A percentile compares a stretch with the other conserved stretches of the same genome.
These are phyloP conservation scores for Aphelocoma californica DNA, from an alignment of 2,797 vertebrate genomes.

Conservation along the genomic window DNA sequence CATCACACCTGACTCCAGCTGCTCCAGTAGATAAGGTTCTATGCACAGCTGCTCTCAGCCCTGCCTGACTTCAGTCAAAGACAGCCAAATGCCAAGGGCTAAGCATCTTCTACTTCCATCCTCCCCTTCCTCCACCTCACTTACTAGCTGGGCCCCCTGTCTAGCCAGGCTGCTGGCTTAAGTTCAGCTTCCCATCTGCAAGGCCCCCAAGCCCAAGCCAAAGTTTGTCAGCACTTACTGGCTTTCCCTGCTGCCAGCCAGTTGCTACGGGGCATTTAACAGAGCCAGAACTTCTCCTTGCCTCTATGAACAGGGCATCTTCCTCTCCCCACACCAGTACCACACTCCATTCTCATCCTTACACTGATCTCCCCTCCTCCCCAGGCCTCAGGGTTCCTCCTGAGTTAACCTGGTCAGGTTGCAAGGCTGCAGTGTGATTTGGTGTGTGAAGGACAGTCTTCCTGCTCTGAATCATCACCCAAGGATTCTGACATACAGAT, in stretches of 20 bases:
- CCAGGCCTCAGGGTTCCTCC: background rate
- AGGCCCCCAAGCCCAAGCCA: background rate
- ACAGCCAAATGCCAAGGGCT: background rate
- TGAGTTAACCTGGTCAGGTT: background rate
- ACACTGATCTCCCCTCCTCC: background rate
- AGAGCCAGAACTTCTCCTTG: background rate
- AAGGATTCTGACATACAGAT: background rate
- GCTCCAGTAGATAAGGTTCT: background rate
- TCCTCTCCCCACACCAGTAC: accelerated
- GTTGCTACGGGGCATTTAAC: background rate
- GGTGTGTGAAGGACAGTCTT: background rate
- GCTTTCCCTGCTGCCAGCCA: background rate
- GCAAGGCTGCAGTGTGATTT: background rate
- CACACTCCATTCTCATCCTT: background rate
- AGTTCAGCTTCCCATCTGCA: background rate
- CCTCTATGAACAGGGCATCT: background rate
- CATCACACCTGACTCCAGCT: background rate
- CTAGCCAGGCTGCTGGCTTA: background rate
- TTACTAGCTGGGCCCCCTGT: background rate
- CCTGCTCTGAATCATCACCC: background rate
- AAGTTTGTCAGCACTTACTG: background rate
- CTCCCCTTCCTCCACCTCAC: background rate
- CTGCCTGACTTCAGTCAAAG: background rate
- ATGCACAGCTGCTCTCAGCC: background rate
- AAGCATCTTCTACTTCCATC: background rate